Evolutionary conservation across 2,888 invertebrate species (phyloP), one percentile per base, ranked within the genome.

Genomic region (Agrotis segetum): DNA sequence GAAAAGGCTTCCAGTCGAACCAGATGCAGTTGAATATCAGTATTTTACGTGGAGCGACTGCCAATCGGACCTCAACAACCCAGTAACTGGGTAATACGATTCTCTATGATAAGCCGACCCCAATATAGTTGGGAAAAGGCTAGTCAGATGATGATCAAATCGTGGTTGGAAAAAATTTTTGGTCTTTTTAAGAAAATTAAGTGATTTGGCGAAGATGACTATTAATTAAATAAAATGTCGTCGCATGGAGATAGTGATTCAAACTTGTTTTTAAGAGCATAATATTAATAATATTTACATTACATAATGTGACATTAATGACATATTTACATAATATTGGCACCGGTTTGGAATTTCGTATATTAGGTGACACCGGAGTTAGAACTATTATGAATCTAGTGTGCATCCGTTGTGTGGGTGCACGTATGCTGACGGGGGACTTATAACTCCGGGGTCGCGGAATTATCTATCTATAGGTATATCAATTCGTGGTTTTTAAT

Each of bases 321-420:
- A 17, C 63, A 81, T 79, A 78, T 29, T 73, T 76, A 65, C 77
- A 80, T 80, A 71, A 73, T 69, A 55, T 76, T 80, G 19, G 65
- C 83, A 21, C 0, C 3, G 9, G 24, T 47, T 62, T 44, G 29
- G 47, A 49, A 77, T 62, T 44, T 44, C 50, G 47, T 1, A 29
- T 19, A 24, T 0, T 16, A 64, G 3, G n/a, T 7, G 29, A 50
- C 4, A 17, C 3, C 9, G 29, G 21, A 67, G 9, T 67, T 62
- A 11, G n/a, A 9, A n/a, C 9, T 29, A 6, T 2, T 11, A n/a
- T 29, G 3, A 4, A 29, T 55, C 14, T 17, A 7, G 55, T 29
- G 9, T 53, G 53, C 16, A 52, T 7, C 52, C 21, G 52, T 52
- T 52, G 2, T 1, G 16, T 16, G 6, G 1, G 50, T 21, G 19